Evolutionary conservation across 1,140 invertebrate species (phyloP).

Genomic region (Bombus haemorrhoidalis): DNA sequence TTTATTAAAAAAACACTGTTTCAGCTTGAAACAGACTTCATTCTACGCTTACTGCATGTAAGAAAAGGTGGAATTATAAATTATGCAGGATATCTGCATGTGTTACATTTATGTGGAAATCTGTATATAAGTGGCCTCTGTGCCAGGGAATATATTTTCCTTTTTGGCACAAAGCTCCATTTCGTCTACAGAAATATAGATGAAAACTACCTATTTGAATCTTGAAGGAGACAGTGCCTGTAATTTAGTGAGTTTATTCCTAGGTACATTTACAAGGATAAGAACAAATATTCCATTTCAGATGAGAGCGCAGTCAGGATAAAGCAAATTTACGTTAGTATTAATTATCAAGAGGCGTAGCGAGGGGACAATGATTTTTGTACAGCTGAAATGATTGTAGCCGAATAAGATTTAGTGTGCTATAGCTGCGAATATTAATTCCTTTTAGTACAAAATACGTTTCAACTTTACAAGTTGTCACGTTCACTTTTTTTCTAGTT

Average conservation of each 20-base stretch:
- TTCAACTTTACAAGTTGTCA: slow-evolving; percentile 55
- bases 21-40: slow-evolving; percentile 29
- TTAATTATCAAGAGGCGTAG: slow-evolving; percentile 55
- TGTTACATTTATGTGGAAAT: slow-evolving; percentile 37
- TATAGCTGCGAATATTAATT: slow-evolving; percentile 59
- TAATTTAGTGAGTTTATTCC: slow-evolving; percentile 67
- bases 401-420: slow-evolving; percentile 63
- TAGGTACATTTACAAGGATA: slow-evolving; percentile 47
- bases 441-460: slow-evolving; percentile 67
- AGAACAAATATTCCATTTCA: slow-evolving; percentile 58
- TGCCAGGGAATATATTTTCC: slow-evolving; percentile 25
- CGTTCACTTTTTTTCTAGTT: slow-evolving; percentile 63
- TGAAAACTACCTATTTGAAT: slow-evolving; percentile 52
- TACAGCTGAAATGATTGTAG: slow-evolving; percentile 58
- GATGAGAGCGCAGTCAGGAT: slow-evolving; percentile 41
- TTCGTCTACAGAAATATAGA: slow-evolving; percentile 45
- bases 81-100: slow-evolving; percentile 22
- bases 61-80: slow-evolving; percentile 39
- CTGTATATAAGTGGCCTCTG: slow-evolving; percentile 43
- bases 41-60: slow-evolving; percentile 29
- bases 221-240: slow-evolving; percentile 66
- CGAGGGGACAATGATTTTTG: slow-evolving; percentile 59
- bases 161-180: slow-evolving; percentile 37
- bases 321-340: slow-evolving; percentile 59
- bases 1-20: slow-evolving; percentile 26